Percentiles rank a stretch among this genome's conserved stretches.
These are phyloP conservation scores for Trichopria drosophilae DNA, from an alignment of 2,888 invertebrate species.

Conservation along the genomic window DNA sequence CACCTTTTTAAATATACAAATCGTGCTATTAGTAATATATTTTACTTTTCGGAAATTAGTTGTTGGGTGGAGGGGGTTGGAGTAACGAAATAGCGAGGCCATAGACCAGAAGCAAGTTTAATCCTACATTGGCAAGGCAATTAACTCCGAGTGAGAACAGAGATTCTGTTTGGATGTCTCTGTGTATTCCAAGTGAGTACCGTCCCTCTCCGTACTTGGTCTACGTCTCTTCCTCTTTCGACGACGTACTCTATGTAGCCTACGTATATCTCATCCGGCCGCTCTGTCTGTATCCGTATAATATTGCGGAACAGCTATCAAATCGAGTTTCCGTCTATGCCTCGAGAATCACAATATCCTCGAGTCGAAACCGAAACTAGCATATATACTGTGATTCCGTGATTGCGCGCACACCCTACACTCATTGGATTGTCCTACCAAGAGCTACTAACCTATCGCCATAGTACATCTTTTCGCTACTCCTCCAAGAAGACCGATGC, in stretches of 20 bases:
- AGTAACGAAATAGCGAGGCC: constrained; percentile 18
- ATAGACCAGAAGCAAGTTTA: constrained; percentile 38
- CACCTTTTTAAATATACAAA: no score
- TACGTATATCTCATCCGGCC: constrained; percentile 6
- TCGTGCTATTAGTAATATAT: no score
- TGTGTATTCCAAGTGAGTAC: constrained; percentile 33
- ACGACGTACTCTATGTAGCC: background rate
- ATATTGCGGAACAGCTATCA: constrained; percentile 39
- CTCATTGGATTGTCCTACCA: no score
- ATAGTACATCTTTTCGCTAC: no score
- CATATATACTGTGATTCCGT: no score
- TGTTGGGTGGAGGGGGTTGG: no score
- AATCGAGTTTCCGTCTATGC: constrained; percentile 12
- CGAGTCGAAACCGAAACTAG: constrained; percentile 11
- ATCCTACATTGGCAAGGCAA: constrained; percentile 51
- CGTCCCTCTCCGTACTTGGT: no score
- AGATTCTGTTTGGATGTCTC: constrained; percentile 40
- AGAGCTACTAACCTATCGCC: no score
- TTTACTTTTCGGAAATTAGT: no score
- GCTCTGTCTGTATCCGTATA: constrained; percentile 34
- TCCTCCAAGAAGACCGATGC: no score
- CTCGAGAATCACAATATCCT: constrained; percentile 19
- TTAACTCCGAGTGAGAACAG: constrained; percentile 46
- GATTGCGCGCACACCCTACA: no score
- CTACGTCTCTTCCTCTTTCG: no score